phyloP scores from a whole-genome alignment of 2,888 invertebrate genomes.

The Oeneis ivallda region DNA sequence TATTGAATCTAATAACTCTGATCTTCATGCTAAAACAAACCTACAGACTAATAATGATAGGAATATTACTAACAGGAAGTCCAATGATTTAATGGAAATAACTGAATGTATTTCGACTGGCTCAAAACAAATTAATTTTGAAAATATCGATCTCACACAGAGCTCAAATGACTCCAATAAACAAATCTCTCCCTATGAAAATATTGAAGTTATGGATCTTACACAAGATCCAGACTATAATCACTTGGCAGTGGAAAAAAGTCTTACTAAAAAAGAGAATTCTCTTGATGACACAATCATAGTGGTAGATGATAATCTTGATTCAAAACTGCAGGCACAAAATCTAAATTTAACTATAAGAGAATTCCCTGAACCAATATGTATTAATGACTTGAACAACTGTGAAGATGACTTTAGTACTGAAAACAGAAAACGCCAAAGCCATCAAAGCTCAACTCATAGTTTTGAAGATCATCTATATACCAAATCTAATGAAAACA shows the following conservation, averaged over 20 bases:
- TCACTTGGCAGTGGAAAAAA: slow-evolving; percentile 54
- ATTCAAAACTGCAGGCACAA: not conserved
- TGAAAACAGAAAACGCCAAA: not conserved
- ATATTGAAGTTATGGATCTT: slow-evolving; percentile 27
- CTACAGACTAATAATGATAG: slow-evolving; percentile 39
- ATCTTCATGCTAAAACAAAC: slow-evolving; percentile 27
- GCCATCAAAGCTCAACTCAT: not conserved
- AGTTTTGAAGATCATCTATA: slow-evolving; percentile 9
- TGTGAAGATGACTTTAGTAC: not conserved
- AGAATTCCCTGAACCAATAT: not conserved
- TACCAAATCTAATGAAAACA: slow-evolving; percentile 9
- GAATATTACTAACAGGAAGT: slow-evolving; percentile 51
- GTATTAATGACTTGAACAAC: not conserved
- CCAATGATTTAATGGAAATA: slow-evolving; percentile 66
- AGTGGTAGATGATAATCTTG: slow-evolving; percentile 37
- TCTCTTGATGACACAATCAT: slow-evolving; percentile 53
- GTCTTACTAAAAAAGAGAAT: slow-evolving; percentile 40
- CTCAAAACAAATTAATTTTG: slow-evolving; percentile 42
- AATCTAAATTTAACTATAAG: not conserved
- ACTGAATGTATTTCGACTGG: slow-evolving; percentile 57
- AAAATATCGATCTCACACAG: slow-evolving; percentile 53
- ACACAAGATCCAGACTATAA: slow-evolving; percentile 53
- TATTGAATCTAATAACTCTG: slow-evolving; percentile 36
- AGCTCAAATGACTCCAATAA: slow-evolving; percentile 29
- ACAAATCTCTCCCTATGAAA: slow-evolving; percentile 21